Base-by-base conservation (phyloP, 1,140 invertebrate genomes). In the Cryptotermes secundus region DNA sequence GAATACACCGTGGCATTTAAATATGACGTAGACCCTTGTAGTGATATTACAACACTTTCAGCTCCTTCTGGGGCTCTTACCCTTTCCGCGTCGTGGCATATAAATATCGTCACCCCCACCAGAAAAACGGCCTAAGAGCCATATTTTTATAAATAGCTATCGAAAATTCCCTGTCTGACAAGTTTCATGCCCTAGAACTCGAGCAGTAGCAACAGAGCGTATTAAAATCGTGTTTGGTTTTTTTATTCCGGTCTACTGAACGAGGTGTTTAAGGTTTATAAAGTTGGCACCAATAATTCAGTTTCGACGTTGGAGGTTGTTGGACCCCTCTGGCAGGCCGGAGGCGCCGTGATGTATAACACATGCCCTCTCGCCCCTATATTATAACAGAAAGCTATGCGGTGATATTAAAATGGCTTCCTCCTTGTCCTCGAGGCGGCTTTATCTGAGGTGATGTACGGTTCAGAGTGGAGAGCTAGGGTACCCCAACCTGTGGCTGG, bases 401-500 rank as follows among this genome's bases (percentile, higher is more conserved):
- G 59, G 59, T 72, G 59, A 72, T 72, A 72, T 72, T 72, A 72
- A 72, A 72, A 72, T 72, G n/a, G 59, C 59, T 31, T 16, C 59
- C 31, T 72, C 59, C 59, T n/a, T n/a, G 26, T 72, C n/a, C 59
- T 72, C 59, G 26, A n/a, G 26, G 59, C 59, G n/a, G 59, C 26
- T 9, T 72, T 31, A 72, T 72, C 26, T 72, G 26, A 72, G n/a
- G 59, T 72, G 59, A 72, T 72, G 59, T 72, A 72, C 59, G 59
- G 31, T 72, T 72, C 31, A 72, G 19, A 26, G 26, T 31, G n/a
- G 45, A 49, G 45, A 49, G 45, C 16, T 16, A n/a, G 19, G 59
- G n/a, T 4, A 31, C 10, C 16, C 1, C 45, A 49, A 22, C 0
- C 45, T 19, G 45, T 49, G 45, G 45, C 14, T 49, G 45, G 45